Base-by-base conservation (phyloP, 2,113 vertebrate genomes). In the Ammodytes dubius region DNA sequence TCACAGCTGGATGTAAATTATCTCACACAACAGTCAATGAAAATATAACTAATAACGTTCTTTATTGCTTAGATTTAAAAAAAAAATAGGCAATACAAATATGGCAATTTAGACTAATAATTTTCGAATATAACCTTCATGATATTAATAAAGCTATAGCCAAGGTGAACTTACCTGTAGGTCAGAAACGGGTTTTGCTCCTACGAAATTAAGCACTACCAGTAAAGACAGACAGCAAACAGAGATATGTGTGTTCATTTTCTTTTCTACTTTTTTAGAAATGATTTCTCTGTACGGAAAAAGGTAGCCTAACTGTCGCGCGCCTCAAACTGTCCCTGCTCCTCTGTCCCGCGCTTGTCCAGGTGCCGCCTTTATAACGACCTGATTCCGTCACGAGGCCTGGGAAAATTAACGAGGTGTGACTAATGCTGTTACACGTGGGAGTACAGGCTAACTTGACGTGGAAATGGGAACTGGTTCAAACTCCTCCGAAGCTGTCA, bases 221-320 rank as follows among this genome's bases (percentile, higher is more conserved):
- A 98, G 79, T 50, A 95, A 83, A 53, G 95, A 91, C 0, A 92
- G 64, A 49, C 81, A 89, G 84, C 86, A 88, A 35, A 95, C 68
- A 0, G 77, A 91, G 7, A 88, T 49, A 63, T 89, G 92, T 69
- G 88, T 15, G 72, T 91, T 92, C 96, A 97, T 98, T 53, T 78
- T 93, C 68, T 72, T 39, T 10, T 42, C 15, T 3, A 19, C 9
- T 46, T 76, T 46, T 40, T 19, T 10, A 66, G 27, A 27, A 61
- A 3, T 6, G 19, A 6, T 27, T 45, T 42, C 43, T 42, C 19
- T 57, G 40, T 47, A 13, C 27, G 43, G 63, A 63, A 27, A 27
- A 67, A 27, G 27, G 27, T 27, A 27, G 27, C 27, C 11, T 5
- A 19, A 56, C 14, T 82, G 69, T 6, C 43, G 17, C 3, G 17